These are phyloP conservation scores for Petrocephalus microphthalmus DNA, from an alignment of 2,113 vertebrate genomes.

Conservation along the genomic window DNA sequence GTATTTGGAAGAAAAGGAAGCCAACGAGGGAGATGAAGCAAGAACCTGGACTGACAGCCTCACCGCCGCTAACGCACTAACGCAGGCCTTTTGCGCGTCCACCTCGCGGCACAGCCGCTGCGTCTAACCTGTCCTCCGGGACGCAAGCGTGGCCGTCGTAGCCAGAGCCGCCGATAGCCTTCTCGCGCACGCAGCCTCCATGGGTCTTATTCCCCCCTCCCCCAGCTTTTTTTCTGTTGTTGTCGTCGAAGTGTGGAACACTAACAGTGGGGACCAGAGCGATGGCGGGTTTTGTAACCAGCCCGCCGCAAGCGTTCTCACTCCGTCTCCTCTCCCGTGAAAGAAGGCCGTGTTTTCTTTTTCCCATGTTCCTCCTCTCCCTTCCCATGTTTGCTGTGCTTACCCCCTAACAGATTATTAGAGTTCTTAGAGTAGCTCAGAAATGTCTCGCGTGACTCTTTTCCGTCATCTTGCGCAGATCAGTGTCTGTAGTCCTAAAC, in stretches of 20 bases:
- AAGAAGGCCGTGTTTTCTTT: background rate
- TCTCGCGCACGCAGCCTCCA: constrained; percentile 45
- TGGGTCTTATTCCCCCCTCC: constrained; percentile 28
- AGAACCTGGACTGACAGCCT: constrained; percentile 53
- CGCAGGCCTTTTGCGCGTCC: constrained; percentile 37
- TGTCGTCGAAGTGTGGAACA: constrained; percentile 18
- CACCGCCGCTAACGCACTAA: constrained; percentile 47
- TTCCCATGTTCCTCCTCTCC: background rate
- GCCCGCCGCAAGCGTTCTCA: background rate
- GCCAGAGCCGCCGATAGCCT: constrained; percentile 40
- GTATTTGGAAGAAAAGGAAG: constrained; percentile 35
- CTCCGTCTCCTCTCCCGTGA: background rate
- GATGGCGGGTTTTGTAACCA: background rate
- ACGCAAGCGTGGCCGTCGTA: constrained; percentile 42
- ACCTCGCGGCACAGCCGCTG: constrained; percentile 41
- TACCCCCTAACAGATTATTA: background rate
- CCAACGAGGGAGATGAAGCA: constrained; percentile 18
- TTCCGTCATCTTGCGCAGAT: background rate
- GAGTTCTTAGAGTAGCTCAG: background rate
- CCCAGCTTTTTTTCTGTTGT: constrained; percentile 9
- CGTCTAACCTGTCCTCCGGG: constrained; percentile 43
- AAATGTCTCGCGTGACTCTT: background rate
- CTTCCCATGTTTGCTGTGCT: background rate
- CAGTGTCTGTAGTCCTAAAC: background rate
- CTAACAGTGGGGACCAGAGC: background rate